Evolutionary conservation across 2,797 vertebrate genomes (phyloP).

Genomic region (Serranus cabrilla): DNA sequence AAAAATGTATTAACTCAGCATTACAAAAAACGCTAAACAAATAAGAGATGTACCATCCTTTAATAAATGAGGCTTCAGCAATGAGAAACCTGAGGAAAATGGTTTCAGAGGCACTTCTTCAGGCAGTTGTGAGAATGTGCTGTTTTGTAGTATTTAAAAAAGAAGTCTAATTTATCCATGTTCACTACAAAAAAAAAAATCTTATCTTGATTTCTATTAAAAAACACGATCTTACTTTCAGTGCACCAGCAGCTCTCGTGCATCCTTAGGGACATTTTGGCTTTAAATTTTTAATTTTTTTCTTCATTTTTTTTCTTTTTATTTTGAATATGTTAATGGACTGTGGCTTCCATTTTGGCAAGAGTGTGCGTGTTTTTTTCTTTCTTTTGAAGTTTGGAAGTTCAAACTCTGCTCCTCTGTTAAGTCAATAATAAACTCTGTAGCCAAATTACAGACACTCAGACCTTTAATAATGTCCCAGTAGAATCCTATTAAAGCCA

Average conservation of each 20-base stretch:
- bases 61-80: slow-evolving; percentile 72
- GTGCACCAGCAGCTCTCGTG: neutral
- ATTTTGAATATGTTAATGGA: no score
- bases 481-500: no score
- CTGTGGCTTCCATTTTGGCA: no score
- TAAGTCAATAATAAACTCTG: no score
- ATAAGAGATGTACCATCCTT: slow-evolving; percentile 71
- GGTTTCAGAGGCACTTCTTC: slow-evolving; percentile 45
- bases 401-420: no score
- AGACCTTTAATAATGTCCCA: no score
- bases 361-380: no score
- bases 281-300: no score
- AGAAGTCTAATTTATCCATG: slow-evolving; percentile 38
- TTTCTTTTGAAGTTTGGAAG: no score
- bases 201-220: slow-evolving; percentile 17
- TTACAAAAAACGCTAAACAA: slow-evolving; percentile 76
- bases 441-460: no score
- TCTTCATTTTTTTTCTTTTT: no score
- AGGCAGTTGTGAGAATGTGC: slow-evolving; percentile 42
- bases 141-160: slow-evolving; percentile 47
- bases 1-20: slow-evolving; percentile 77
- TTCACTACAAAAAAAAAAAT: neutral
- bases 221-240: slow-evolving; percentile 28
- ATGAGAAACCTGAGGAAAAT: slow-evolving; percentile 51
- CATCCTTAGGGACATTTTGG: no score